Evolutionary conservation across 2,888 invertebrate genomes (phyloP), one percentile per base, ranked within the genome.

Genomic region (Drosophila melanosoma): DNA sequence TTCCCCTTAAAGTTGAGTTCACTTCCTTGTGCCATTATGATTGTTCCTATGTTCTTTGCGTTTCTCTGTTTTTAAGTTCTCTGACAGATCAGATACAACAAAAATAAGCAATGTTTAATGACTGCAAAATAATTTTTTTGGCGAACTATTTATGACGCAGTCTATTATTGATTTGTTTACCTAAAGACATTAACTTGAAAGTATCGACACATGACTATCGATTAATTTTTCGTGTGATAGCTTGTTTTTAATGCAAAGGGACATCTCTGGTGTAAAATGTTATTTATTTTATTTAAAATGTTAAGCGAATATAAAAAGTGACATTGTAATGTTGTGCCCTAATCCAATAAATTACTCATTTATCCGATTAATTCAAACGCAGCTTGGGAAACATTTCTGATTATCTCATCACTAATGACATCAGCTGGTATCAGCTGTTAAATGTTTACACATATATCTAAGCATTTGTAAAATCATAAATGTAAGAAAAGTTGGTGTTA

Each of bases 1-100:
- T 76, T 79, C 10, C 79, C 67, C 56, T 87, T 87, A 26, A 87
- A 83, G 20, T 77, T 81, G 0, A 87, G 64, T 56, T 87, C 86
- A 52, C 75, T 74, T 54, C 79, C 74, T 57, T 80, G 85, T 29
- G 79, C 69, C 81, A 85, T 87, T 40, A 11, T 36, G 26, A 15
- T 48, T 17, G 6, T 8, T 3, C 32, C 7, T 36, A 11, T 4
- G n/a, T 40, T 0, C 33, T 3, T 32, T 17, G 8, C 5, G 6
- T 53, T 61, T 23, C 5, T 3, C 10, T 17, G 1, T 20, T 20
- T 12, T 26, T 12, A 33, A 48, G 7, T 8, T 23, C n/a, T 8
- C 12, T 15, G 26, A 33, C 12, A 26, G 45, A 11, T 23, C 17
- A 45, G 11, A 5, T 29, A 26, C n/a, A 4, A 38, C 7, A 26